Evolutionary conservation across 2,888 invertebrate genomes (phyloP), one percentile per base, ranked within the genome.

Genomic region (Cactoblastis cactorum): DNA sequence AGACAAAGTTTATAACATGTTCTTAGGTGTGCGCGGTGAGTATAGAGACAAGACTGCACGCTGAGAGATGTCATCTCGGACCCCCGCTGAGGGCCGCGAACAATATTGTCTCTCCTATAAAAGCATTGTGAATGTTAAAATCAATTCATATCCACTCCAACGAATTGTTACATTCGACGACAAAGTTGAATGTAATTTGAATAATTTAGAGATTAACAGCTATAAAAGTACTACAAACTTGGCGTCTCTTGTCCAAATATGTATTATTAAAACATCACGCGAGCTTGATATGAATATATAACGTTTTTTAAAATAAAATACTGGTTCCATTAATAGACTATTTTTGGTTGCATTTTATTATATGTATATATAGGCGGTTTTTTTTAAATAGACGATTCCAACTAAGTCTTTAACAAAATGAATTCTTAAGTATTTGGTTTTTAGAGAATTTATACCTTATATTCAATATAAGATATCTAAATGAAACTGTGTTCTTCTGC

Each of bases 31-130:
- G 59, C 70, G 63, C 58, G 69, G 71, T 67, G 72, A 69, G 69
- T 71, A 66, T 65, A 74, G 74, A 77, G 77, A 78, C 73, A 74
- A 74, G 82, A 75, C 80, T 82, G 80, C 85, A 84, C 77, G 86
- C 85, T 82, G 86, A 71, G 86, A 86, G 88, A 89, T 88, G 88
- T 83, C 88, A 88, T 88, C 87, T 87, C 70, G 81, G 69, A 72
- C 77, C 74, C 87, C 88, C 74, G 82, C 84, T 77, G 88, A 61
- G 87, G 70, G 76, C 76, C 74, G 86, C 75, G 81, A 88, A 88
- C 88, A 86, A 86, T 86, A 87, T 87, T 87, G 88, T 88, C 81
- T 84, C 84, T 79, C 72, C 78, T 75, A 77, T 82, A 82, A 74
- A 82, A 76, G 79, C 74, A 79, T 78, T 75, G 78, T 85, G 78